Evolutionary conservation across 2,797 vertebrate species (phyloP).

Genomic region (Melanitta fusca): DNA sequence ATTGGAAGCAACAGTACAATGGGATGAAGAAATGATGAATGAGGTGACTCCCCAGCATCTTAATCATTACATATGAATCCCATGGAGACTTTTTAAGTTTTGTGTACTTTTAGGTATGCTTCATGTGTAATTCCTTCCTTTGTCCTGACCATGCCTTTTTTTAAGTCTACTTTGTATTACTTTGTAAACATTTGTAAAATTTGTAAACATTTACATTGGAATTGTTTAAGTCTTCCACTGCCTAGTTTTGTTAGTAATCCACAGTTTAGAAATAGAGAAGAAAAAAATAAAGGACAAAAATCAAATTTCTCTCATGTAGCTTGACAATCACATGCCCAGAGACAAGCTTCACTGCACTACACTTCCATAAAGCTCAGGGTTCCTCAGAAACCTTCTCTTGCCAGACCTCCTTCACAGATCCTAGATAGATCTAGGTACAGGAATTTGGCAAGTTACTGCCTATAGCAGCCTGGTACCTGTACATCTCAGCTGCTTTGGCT

Average conservation of each 20-base stretch:
- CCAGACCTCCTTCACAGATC: background rate
- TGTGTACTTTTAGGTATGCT: background rate
- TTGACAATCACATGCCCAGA: background rate
- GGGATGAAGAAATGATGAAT: background rate
- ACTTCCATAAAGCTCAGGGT: background rate
- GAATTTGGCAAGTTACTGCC: background rate
- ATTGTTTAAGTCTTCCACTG: background rate
- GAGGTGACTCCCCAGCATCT: background rate
- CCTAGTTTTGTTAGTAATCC: background rate
- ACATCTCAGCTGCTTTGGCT: background rate
- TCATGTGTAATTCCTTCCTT: background rate
- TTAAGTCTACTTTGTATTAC: background rate
- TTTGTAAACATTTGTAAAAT: no score
- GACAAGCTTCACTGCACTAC: background rate
- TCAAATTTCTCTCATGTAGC: background rate
- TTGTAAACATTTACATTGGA: background rate
- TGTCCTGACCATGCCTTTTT: background rate
- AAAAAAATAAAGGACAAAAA: background rate
- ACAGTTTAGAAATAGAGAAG: background rate
- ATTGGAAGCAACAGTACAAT: background rate
- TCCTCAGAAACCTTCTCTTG: background rate
- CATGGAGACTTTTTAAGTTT: background rate
- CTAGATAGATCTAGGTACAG: background rate
- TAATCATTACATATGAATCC: background rate
- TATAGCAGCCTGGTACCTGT: background rate